Evolutionary conservation across 1,140 invertebrate species (phyloP), one percentile per base, ranked within the genome.

Genomic region (Pissodes strobi): DNA sequence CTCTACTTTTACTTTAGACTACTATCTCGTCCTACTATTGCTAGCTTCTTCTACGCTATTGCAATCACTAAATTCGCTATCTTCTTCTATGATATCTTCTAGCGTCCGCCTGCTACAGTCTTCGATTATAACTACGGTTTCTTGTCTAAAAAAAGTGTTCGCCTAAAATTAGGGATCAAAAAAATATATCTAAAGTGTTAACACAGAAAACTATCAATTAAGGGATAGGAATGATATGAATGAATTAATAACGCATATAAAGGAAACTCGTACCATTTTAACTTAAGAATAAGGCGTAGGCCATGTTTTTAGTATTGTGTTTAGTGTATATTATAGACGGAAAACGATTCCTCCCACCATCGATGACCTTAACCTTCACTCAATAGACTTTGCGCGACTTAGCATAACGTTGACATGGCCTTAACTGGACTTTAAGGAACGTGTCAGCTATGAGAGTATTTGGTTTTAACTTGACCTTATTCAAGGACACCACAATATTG

Each of bases 51-150:
- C 61, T 68, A 71, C 30, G 53, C 58, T 62, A 65, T 64, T 69
- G 53, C 66, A 64, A 65, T 74, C 73, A 67, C 70, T 71, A 58
- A 71, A 67, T 66, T 75, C 73, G 68, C 70, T 73, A 67, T 65
- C 63, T 71, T 76, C 72, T 71, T 76, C 73, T 69, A 73, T 51
- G 57, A 76, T 76, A 51, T 74, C 74, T 73, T 73, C 74, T 71
- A 76, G 64, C 30, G 62, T 58, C 56, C 71, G 68, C 19, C 23
- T 65, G 53, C 63, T 59, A 53, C 63, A 58, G 52, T 72, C 67
- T 58, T 73, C 74, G 64, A 75, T 69, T 37, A 73, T 64, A 60
- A 75, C 67, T 66, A 73, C 68, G 58, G 72, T 69, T 67, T 74
- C 70, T 71, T 72, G 74, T 74, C 74, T 76, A 76, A 68, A 76